Evolutionary conservation across 2,888 invertebrate genomes (phyloP), one percentile per base, ranked within the genome.

Genomic region (Scaeva pyrastri): DNA sequence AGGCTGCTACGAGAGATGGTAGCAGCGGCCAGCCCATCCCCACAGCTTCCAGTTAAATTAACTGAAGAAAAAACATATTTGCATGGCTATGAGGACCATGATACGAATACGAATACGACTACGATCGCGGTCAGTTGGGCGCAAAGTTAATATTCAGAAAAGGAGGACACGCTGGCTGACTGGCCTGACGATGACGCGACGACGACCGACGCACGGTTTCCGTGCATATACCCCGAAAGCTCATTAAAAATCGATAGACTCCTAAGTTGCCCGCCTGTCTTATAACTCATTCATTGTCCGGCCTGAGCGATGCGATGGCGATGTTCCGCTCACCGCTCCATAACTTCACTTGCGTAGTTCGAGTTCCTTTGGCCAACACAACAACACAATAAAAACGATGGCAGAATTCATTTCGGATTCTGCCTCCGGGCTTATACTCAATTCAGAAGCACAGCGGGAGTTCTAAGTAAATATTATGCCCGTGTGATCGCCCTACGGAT

Each of bases 371-470:
- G 86, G 88, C 89, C 89, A 91, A 89, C 90, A 89, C 90, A 90
- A 91, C 89, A 91, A 89, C 90, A 89, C 90, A 90, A 91, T 91
- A 92, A 92, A 92, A 92, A 83, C 83, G 83, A 87, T 91, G 91
- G 91, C 90, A 91, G 92, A 92, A 92, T 91, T 91, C 93, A 92
- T 92, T 93, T 92, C 91, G 94, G 90, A 94, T 94, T 94, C 94
- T 94, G 95, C 94, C 94, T 94, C 94, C 93, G 94, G 95, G 94
- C 94, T 94, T 94, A 94, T 94, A 94, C 94, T 94, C 94, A 95
- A 95, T 95, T 94, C 94, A 94, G 94, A 94, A 95, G 94, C 94
- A 94, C 94, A 95, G 94, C 94, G 94, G 95, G 94, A 93, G 94
- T 94, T 92, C 92, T 91, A 92, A 92, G 92, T 92, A 92, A 91